Evolutionary conservation across 1,140 invertebrate genomes (phyloP), one percentile per base, ranked within the genome.

Genomic region (Venustaconcha ellipsiformis): DNA sequence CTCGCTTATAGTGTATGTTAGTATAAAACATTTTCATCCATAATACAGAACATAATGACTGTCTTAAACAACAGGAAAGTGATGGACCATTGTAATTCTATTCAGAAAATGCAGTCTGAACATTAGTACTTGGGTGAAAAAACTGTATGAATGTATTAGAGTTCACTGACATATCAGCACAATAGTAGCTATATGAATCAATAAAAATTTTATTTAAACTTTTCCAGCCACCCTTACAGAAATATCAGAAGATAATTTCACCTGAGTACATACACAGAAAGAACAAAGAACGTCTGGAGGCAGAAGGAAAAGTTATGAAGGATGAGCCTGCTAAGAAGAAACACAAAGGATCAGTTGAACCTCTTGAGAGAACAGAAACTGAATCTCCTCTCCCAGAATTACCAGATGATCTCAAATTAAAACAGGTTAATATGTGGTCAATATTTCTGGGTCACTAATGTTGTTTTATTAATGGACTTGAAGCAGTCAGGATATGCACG

Each of bases 181-280:
- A 8, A 62, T 62, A 14, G 8, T 62, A 4, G 59, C 20, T n/a
- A 62, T 62, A n/a, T n/a, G 14, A 23, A 18, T 1, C 18, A 48
- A 37, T 63, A 75, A 48, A 15, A 55, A 15, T 56, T 8, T 64
- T 30, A 56, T 66, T 71, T 17, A 26, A 23, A 23, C 15, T 26
- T 66, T 82, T 81, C 69, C 79, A 89, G 88, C 87, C 88, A 23
- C 83, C 84, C 70, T 75, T 89, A 55, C 83, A 88, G 63, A 86
- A 84, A 74, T 86, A 87, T 71, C 88, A 89, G 71, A 79, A 83
- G 18, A 68, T 76, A 66, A 88, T 88, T 66, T 76, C 82, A 30
- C 87, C 88, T n/a, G 81, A 83, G 48, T 88, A 84, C 62, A 88
- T 89, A 26, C 86, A 89, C 23, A 78, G 76, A 30, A 81, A 79